Base-by-base conservation (phyloP, 2,888 invertebrate species). In the Meliscaeva auricollis region DNA sequence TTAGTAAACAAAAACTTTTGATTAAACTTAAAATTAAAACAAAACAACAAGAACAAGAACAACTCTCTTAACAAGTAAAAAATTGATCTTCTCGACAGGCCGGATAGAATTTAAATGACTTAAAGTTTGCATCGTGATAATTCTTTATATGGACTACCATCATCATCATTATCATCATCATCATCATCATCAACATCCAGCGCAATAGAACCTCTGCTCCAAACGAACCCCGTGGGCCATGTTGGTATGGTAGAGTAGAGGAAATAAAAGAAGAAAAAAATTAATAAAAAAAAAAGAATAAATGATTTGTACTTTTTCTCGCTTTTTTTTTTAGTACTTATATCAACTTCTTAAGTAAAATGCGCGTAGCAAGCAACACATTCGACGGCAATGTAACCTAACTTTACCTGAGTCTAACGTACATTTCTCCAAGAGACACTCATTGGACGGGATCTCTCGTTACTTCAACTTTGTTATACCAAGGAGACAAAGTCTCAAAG, bases 51-150 rank as follows among this genome's bases (percentile, higher is more conserved):
- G 26, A 26, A 13, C 32, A 48, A 62, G 46, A 62, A 62, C 48
- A 48, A 50, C 48, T 50, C 66, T 50, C 35, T 50, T 35, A 35
- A 66, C 35, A 46, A 17, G 46, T 54, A 74, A 26, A 38, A 30
- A 62, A 76, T 11, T 70, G 76, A 79, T 87, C 82, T 87, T 83
- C 87, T 68, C 88, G 50, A 87, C 83, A 75, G 81, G 84, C 76
- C 75, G 76, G 87, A 74, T 87, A 62, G 87, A 88, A 87, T 87
- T 87, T 84, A 87, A 89, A 87, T 89, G 89, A 89, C 88, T 88
- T 88, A 68, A 87, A 85, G 70, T 88, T 88, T 87, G 84, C 83
- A 81, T 84, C 84, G 87, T 87, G 83, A 85, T 87, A 82, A 87
- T 88, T 88, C 88, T 88, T 89, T 89, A 88, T 89, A 89, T 89